Percentiles rank a stretch among this genome's conserved stretches.
These are phyloP conservation scores for Eilema griseolum DNA, from an alignment of 2,888 invertebrate species.

Conservation along the genomic window DNA sequence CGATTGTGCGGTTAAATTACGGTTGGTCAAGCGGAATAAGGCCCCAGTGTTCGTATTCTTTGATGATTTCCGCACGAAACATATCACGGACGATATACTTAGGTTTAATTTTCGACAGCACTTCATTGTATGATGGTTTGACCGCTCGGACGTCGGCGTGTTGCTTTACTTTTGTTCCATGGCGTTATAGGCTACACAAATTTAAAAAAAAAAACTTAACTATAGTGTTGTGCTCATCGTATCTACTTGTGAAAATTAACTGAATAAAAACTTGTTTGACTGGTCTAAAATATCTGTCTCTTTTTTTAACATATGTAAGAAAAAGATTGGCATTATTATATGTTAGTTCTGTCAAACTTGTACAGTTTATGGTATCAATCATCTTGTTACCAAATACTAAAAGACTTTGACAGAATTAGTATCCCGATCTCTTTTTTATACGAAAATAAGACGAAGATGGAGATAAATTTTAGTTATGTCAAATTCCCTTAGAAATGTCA, in stretches of 20 bases:
- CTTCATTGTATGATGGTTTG: constrained; percentile 48
- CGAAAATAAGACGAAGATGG: neutral
- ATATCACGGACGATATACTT: constrained; percentile 71
- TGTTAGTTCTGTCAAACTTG: neutral
- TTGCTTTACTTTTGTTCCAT: constrained; percentile 83
- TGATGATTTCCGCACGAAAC: constrained; percentile 57
- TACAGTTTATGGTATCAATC: neutral
- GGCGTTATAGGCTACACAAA: constrained; percentile 46
- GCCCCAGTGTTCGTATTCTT: constrained; percentile 32
- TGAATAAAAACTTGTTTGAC: neutral
- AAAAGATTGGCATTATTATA: neutral
- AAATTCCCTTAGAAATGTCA: neutral
- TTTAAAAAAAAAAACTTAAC: constrained; percentile 25
- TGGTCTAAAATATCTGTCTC: neutral
- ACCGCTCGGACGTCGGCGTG: constrained; percentile 57
- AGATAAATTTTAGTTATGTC: neutral
- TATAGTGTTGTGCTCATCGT: constrained; percentile 20
- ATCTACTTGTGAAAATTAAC: neutral
- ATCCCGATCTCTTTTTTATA: neutral
- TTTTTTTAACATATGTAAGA: neutral
- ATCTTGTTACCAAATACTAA: neutral
- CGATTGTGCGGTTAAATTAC: too few species aligned
- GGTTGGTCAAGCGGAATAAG: too few species aligned
- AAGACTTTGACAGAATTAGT: neutral
- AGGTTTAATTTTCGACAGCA: constrained; percentile 43